Base-by-base conservation (phyloP, 2,888 invertebrate species). In the Beris morrisii region DNA sequence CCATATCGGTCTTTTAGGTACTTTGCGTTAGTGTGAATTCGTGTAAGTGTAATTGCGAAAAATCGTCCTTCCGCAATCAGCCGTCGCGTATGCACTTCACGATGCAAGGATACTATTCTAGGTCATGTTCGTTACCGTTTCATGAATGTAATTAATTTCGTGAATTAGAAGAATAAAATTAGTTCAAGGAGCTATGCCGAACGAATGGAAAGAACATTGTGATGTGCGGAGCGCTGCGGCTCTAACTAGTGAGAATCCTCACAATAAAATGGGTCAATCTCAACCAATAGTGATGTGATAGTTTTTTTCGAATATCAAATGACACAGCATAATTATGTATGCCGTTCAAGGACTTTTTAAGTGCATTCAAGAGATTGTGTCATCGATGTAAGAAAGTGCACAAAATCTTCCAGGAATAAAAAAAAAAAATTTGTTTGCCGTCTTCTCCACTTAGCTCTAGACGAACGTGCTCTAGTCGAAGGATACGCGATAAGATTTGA, bases 281-380 rank as follows among this genome's bases (percentile, higher is more conserved):
- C 53, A 52, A 63, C 38, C 61, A 61, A 43, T 43, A 38, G 61
- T 61, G 58, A 59, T 59, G 45, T 46, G 30, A 46, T 28, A 59
- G 45, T 57, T 48, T 32, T 30, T 48, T 44, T 46, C 66, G 69
- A 64, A 58, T 63, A 66, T 44, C 59, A 66, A 64, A 64, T 69
- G 69, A 69, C 69, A 66, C 66, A 66, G 69, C 69, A 69, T 48
- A 69, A 69, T 69, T 69, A 69, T 66, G 64, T 66, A 69, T 69
- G 66, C 64, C 64, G 56, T 64, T 66, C 55, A 66, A 69, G 68
- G 64, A 66, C 64, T 32, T 48, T 44, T 63, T 52, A 64, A 69
- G 66, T 66, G 69, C 61, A 61, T 50, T 61, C 38, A 50, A 61
- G 61, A 61, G 61, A 43, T 61, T 61, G 32, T 61, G 15, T 9